phyloP scores from a whole-genome alignment of 2,113 vertebrate species.

The Nothoprocta perdicaria region DNA sequence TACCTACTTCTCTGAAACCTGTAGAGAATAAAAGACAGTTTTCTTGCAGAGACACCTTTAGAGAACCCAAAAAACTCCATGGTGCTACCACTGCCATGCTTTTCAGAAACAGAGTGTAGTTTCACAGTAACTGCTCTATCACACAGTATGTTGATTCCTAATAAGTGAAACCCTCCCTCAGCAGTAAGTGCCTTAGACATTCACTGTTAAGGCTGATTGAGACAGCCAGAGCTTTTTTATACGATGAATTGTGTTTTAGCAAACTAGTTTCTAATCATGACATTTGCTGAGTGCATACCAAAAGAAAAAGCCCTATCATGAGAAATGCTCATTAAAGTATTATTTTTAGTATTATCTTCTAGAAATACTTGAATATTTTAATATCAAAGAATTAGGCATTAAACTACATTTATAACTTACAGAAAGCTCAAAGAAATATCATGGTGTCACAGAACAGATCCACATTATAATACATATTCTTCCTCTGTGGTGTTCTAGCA shows the following conservation, averaged over 20 bases:
- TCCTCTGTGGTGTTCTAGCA: neutral
- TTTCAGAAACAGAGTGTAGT: neutral
- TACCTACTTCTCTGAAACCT: neutral
- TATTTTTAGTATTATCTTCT: neutral
- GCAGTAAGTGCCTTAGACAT: neutral
- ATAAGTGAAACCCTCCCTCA: neutral
- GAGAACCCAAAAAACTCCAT: neutral
- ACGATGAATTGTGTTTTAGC: neutral
- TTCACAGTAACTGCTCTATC: neutral
- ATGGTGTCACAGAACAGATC: neutral
- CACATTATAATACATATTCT: neutral
- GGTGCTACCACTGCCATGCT: rapidly evolving
- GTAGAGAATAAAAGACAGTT: neutral
- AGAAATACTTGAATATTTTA: neutral
- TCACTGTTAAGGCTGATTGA: neutral
- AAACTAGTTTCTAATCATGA: neutral
- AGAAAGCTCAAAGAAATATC: conserved; percentile 6
- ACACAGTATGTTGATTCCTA: neutral
- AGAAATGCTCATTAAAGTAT: neutral
- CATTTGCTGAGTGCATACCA: neutral
- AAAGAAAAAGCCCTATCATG: neutral
- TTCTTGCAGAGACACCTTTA: neutral
- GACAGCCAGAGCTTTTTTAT: neutral
- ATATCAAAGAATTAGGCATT: neutral
- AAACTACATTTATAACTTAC: neutral